Percentiles rank a stretch among this genome's conserved stretches.
Evolutionary conservation across 1,140 invertebrate species (phyloP).

Genomic region (Pseudomyrmex flavicornis): DNA sequence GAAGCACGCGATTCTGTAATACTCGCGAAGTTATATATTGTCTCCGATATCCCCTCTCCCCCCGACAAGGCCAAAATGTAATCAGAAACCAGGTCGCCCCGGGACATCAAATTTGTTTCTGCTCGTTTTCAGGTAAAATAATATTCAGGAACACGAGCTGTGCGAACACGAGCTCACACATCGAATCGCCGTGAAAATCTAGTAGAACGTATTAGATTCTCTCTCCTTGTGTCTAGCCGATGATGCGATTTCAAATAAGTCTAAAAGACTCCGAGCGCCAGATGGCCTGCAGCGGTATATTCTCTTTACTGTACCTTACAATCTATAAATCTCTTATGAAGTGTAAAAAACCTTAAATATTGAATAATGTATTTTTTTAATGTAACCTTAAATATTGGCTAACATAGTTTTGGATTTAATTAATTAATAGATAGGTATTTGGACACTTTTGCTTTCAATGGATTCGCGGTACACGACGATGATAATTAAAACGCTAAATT

Average conservation of each 20-base stretch:
- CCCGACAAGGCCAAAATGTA: slow-evolving; percentile 69
- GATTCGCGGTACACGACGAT: not conserved
- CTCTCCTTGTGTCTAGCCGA: slow-evolving; percentile 56
- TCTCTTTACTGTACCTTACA: not conserved
- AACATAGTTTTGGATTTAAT: not conserved
- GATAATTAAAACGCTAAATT: not conserved
- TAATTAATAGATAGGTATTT: not conserved
- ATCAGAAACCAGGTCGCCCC: slow-evolving; percentile 78
- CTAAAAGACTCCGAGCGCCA: slow-evolving; percentile 1
- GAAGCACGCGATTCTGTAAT: not conserved
- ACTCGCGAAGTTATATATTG: slow-evolving; percentile 19
- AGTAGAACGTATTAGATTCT: slow-evolving; percentile 71
- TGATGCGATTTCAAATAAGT: slow-evolving; percentile 71
- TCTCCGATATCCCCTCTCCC: slow-evolving; percentile 54
- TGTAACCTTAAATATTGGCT: not conserved
- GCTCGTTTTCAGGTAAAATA: slow-evolving; percentile 69
- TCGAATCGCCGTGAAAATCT: slow-evolving; percentile 66
- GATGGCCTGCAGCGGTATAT: slow-evolving; percentile 17
- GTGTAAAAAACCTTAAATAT: too few species aligned
- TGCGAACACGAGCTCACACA: slow-evolving; percentile 59
- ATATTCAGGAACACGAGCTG: slow-evolving; percentile 68
- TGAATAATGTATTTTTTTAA: not conserved
- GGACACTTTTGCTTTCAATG: not conserved
- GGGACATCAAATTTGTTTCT: slow-evolving; percentile 80
- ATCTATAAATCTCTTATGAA: too few species aligned